Conservation (phyloP, 2,888 invertebrate species). For the Mimachlamys varia region DNA sequence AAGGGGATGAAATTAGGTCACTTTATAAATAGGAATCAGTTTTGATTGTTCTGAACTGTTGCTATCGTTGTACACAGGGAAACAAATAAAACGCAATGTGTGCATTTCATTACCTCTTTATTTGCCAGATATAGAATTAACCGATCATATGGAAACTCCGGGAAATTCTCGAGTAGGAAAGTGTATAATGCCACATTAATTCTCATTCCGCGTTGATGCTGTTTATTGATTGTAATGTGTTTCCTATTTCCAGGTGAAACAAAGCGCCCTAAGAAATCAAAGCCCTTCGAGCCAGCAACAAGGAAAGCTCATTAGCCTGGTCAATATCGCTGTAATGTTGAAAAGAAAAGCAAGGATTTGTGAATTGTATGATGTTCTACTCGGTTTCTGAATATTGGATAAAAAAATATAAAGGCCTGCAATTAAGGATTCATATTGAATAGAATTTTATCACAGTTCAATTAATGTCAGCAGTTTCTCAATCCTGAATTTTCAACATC, state of each 20-base stretch:
- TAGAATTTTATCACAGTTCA: no score
- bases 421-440: no score
- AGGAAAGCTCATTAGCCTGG: neutral
- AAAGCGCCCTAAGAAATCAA: neutral
- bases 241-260: neutral
- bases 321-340: neutral
- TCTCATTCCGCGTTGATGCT: neutral
- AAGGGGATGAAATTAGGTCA: no score
- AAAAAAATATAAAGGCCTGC: no score
- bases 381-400: neutral
- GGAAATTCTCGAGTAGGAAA: neutral
- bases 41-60: no score
- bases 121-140: neutral
- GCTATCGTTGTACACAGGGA: no score
- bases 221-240: neutral
- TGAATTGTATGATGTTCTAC: neutral
- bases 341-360: neutral
- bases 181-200: neutral
- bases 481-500: no score
- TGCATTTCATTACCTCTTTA: neutral
- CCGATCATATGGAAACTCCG: neutral
- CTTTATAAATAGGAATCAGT: no score
- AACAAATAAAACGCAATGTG: neutral
- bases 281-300: neutral
- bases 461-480: no score